A percentile compares a stretch with the other conserved stretches of the same genome.
These are phyloP conservation scores for Steinernema carpocapsae DNA, from an alignment of 2,888 invertebrate genomes.

Conservation along the genomic window DNA sequence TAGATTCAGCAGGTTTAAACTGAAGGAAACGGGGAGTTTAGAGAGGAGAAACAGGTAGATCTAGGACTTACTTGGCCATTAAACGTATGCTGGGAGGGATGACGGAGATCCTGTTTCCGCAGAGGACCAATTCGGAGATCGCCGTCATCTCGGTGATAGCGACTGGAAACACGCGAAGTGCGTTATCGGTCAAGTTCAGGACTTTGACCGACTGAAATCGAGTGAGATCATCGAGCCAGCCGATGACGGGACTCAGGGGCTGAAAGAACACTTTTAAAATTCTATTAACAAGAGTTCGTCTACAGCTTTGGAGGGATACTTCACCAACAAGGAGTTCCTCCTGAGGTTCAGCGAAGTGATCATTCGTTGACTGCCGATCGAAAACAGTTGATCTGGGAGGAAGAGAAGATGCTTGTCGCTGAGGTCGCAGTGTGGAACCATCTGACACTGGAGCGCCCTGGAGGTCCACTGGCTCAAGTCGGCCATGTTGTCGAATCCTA, in stretches of 20 bases:
- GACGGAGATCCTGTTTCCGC: constrained; percentile 54
- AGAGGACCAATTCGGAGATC: constrained; percentile 51
- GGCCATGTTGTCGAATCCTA: constrained; percentile 39
- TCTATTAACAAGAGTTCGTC: neutral
- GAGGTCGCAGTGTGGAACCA: constrained; percentile 67
- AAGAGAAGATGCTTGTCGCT: constrained; percentile 71
- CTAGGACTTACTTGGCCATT: constrained; percentile 46
- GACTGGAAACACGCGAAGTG: constrained; percentile 69
- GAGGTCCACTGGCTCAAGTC: constrained; percentile 39
- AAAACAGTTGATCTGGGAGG: constrained; percentile 71
- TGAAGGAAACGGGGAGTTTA: constrained; percentile 18
- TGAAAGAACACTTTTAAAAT: neutral
- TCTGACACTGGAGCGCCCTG: constrained; percentile 41
- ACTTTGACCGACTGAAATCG: constrained; percentile 69
- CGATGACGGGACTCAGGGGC: constrained; percentile 57
- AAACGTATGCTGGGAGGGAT: constrained; percentile 68
- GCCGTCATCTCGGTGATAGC: constrained; percentile 67
- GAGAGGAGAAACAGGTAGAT: neutral
- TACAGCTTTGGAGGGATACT: constrained; percentile 36
- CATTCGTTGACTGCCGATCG: constrained; percentile 51
- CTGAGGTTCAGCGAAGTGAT: constrained; percentile 70
- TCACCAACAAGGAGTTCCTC: constrained; percentile 69
- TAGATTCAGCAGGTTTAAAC: constrained; percentile 51
- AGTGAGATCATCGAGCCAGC: constrained; percentile 71
- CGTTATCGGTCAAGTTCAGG: constrained; percentile 71